Percentiles rank a stretch among this genome's conserved stretches.
These are phyloP conservation scores for Bucco capensis DNA, from an alignment of 2,113 vertebrate species.

Conservation along the genomic window DNA sequence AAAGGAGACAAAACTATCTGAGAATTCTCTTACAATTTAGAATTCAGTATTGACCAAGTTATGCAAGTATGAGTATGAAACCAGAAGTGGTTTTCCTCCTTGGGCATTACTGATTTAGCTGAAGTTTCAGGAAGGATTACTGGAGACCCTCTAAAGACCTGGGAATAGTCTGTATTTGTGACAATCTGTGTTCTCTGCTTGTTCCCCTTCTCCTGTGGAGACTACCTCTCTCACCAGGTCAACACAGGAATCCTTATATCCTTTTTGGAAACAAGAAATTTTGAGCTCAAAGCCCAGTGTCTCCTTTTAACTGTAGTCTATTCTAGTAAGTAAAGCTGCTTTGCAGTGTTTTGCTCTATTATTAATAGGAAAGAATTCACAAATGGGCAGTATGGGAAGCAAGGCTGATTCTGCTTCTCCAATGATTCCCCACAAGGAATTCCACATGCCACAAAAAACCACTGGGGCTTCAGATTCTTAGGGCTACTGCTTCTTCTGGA, in stretches of 20 bases:
- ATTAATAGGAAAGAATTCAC: constrained; percentile 35
- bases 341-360: neutral
- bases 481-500: neutral
- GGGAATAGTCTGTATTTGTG: neutral
- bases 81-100: neutral
- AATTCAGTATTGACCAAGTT: neutral
- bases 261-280: neutral
- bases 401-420: constrained; percentile 9
- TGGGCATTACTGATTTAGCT: neutral
- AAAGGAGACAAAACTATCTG: neutral
- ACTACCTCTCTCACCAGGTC: neutral
- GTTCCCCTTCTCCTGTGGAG: neutral
- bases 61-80: neutral
- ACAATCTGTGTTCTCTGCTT: neutral
- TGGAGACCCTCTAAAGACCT: neutral
- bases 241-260: neutral
- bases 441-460: neutral
- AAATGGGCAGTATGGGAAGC: neutral
- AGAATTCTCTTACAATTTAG: neutral
- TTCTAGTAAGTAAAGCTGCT: neutral
- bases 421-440: neutral
- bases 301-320: neutral
- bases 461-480: neutral
- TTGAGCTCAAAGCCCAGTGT: neutral
- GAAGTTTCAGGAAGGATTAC: neutral